Percentiles rank a stretch among this genome's conserved stretches.
phyloP scores from a whole-genome alignment of 2,113 vertebrate genomes.

The Hemibagrus wyckioides region DNA sequence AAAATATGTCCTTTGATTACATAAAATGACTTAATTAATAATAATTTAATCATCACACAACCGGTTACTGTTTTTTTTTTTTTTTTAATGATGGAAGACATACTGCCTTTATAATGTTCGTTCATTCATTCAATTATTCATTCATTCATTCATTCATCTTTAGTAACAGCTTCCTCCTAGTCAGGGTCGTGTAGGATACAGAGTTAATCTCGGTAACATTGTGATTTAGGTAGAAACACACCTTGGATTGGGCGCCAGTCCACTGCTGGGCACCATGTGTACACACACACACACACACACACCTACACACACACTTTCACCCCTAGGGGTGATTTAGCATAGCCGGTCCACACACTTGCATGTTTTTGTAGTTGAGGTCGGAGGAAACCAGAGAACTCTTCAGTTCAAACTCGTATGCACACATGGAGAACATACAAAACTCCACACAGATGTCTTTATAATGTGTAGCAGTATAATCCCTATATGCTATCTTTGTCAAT shows the following conservation, averaged over 20 bases:
- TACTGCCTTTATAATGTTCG: neutral
- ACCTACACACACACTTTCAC: neutral
- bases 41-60: neutral
- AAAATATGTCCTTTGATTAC: too few species aligned
- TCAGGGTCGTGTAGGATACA: neutral
- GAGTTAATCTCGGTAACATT: too few species aligned
- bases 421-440: neutral
- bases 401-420: neutral
- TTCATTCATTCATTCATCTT: neutral
- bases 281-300: neutral
- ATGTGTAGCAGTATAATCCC: neutral
- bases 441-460: neutral
- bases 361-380: too few species aligned
- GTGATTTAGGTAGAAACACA: neutral
- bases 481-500: neutral
- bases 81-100: neutral
- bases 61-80: neutral
- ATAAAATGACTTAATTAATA: neutral
- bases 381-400: neutral
- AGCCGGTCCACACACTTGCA: neutral
- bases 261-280: neutral
- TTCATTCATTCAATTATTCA: neutral
- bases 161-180: neutral
- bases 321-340: neutral
- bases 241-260: neutral